Evolutionary conservation across 2,888 invertebrate species (phyloP).

Genomic region (Vannuccia rotundouncinata): DNA sequence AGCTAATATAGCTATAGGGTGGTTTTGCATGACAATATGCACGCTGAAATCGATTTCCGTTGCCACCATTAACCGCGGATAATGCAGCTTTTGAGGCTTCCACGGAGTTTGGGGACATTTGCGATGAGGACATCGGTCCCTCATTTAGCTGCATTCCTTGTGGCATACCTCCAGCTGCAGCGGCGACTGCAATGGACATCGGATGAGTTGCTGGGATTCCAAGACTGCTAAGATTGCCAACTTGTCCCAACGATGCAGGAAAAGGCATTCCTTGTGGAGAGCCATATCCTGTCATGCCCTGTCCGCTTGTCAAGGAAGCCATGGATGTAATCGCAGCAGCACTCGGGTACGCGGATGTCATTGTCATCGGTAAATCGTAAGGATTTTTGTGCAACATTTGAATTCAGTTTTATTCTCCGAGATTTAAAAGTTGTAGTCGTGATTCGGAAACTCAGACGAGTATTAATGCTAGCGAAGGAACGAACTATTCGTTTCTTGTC

Average conservation of each 20-base stretch:
- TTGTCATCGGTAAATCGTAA: constrained; percentile 8
- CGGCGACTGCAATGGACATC: constrained; percentile 1
- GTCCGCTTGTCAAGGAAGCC: not conserved
- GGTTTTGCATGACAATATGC: constrained; percentile 37
- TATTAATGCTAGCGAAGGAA: no score
- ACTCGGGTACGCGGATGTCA: not conserved
- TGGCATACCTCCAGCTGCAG: not conserved
- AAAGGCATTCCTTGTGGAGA: not conserved
- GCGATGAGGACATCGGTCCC: not conserved
- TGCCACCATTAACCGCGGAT: not conserved
- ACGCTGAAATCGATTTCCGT: not conserved
- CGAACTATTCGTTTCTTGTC: not conserved
- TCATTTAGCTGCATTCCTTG: not conserved
- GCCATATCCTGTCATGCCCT: not conserved
- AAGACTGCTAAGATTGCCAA: not conserved
- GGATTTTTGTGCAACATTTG: not conserved
- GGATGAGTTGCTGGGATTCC: not conserved
- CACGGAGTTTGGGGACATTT: not conserved
- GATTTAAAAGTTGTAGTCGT: not conserved
- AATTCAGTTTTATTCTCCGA: not conserved
- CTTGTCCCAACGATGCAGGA: not conserved
- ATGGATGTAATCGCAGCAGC: not conserved
- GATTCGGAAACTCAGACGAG: no score
- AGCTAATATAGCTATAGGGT: constrained; percentile 89
- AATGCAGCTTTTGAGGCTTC: not conserved